Base-by-base conservation (phyloP, 2,113 vertebrate species). In the Phalacrocorax brasilianus region DNA sequence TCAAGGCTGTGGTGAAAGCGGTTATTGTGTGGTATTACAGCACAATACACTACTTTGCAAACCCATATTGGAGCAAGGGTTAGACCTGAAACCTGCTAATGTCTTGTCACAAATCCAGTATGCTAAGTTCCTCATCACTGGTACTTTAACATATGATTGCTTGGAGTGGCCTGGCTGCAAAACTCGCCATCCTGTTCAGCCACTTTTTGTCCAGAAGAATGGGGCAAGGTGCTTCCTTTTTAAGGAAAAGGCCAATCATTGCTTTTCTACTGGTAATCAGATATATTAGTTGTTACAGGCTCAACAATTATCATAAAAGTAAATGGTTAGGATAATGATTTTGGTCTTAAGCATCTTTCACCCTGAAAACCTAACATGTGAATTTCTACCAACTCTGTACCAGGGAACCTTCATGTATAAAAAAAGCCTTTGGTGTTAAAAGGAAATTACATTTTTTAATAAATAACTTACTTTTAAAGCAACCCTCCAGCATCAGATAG, bases 101-200 rank as follows among this genome's bases (percentile, higher is more conserved):
- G n/a, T 20, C 62, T 33, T 22, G 8, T 58, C 50, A 38, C n/a
- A 65, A 49, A 10, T 14, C 35, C 68, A 6, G n/a, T 38, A 6
- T 0, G 0, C 40, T 17, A 11, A 38, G 42, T 33, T 62, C 17
- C 66, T 67, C 74, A 0, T 8, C 9, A 0, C 33, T 32, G 45
- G 11, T 9, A 2, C 58, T 35, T 20, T 1, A 15, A 23, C 0
- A 1, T 49, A 4, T 8, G 27, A 30, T 30, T 63, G 44, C 42
- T 18, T 61, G 45, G 32, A 15, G 55, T 14, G 70, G 49, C n/a
- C 82, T 72, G 74, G 66, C 71, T 89, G 63, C 88, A 62, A 33
- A 50, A 13, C 49, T 33, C 4, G 0, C 6, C 20, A 2, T 18
- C 65, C 55, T 70, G 42, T 17, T 27, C 76, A 91, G 52, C 52